Percentiles rank a stretch among this genome's conserved stretches.
phyloP scores from a whole-genome alignment of 2,113 vertebrate genomes.

The Podiceps cristatus region DNA sequence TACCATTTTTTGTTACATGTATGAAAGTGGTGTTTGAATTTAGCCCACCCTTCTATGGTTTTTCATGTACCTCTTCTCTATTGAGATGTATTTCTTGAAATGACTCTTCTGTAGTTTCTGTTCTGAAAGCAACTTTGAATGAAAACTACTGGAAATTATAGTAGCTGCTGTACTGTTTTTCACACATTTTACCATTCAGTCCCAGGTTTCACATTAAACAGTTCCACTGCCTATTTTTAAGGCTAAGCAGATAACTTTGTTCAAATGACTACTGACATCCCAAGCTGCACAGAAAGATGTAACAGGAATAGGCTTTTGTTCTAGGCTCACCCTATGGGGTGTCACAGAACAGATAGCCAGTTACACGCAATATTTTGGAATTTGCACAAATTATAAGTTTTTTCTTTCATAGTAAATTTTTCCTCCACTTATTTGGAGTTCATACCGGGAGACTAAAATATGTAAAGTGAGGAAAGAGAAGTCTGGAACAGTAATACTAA shows the following conservation, averaged over 20 bases:
- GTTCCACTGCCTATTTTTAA: conserved; percentile 54
- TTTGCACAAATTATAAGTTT: conserved; percentile 56
- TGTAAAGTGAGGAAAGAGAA: neutral
- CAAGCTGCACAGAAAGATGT: neutral
- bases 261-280: conserved; percentile 43
- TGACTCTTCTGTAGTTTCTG: conserved; percentile 13
- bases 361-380: conserved; percentile 53
- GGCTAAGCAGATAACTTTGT: conserved; percentile 33
- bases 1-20: neutral
- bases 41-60: neutral
- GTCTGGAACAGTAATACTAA: conserved; percentile 2
- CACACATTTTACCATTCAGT: neutral
- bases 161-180: neutral
- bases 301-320: neutral
- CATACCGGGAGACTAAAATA: conserved; percentile 45
- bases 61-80: neutral
- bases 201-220: conserved; percentile 12
- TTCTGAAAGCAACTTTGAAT: conserved; percentile 46
- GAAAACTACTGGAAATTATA: neutral
- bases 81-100: conserved; percentile 30
- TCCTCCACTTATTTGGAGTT: conserved; percentile 56
- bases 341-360: conserved; percentile 10
- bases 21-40: neutral
- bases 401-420: conserved; percentile 49
- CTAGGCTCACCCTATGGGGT: neutral